Evolutionary conservation across 2,888 invertebrate genomes (phyloP).

Genomic region (Junonia oenone): DNA sequence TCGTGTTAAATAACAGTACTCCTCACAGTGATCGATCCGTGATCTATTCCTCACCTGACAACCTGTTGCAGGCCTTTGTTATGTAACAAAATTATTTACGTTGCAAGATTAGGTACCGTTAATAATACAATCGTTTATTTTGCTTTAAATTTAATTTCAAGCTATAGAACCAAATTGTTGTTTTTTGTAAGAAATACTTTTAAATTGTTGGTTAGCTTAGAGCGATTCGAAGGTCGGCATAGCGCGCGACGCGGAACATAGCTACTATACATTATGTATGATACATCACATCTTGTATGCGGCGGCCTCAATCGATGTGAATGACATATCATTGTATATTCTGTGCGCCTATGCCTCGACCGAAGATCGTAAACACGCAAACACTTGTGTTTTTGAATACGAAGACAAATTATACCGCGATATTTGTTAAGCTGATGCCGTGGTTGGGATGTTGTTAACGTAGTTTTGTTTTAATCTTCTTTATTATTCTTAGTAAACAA

Average conservation of each 20-base stretch:
- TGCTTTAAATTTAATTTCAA: background rate
- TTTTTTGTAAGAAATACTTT: background rate
- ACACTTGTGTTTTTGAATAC: constrained; percentile 65
- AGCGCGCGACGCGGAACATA: constrained; percentile 52
- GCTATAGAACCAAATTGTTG: background rate
- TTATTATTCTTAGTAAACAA: background rate
- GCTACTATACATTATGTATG: constrained; percentile 63
- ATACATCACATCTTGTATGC: constrained; percentile 64
- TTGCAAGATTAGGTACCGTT: background rate
- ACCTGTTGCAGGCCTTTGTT: constrained; percentile 19
- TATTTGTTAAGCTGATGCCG: constrained; percentile 28
- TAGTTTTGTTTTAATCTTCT: background rate
- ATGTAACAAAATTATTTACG: background rate
- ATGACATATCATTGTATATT: constrained; percentile 76
- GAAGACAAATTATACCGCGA: constrained; percentile 45
- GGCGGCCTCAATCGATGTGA: constrained; percentile 73
- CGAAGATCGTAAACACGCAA: constrained; percentile 71
- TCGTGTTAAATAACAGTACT: constrained; percentile 48
- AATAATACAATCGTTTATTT: background rate
- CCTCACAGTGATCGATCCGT: constrained; percentile 41
- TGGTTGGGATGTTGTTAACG: background rate
- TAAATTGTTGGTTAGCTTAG: constrained; percentile 25
- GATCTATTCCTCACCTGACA: constrained; percentile 32
- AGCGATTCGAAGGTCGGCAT: constrained; percentile 45
- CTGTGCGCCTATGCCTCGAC: constrained; percentile 65